Percentiles rank a stretch among this genome's conserved stretches.
These are phyloP conservation scores for Borostomias antarcticus DNA, from an alignment of 2,797 vertebrate species.

Conservation along the genomic window DNA sequence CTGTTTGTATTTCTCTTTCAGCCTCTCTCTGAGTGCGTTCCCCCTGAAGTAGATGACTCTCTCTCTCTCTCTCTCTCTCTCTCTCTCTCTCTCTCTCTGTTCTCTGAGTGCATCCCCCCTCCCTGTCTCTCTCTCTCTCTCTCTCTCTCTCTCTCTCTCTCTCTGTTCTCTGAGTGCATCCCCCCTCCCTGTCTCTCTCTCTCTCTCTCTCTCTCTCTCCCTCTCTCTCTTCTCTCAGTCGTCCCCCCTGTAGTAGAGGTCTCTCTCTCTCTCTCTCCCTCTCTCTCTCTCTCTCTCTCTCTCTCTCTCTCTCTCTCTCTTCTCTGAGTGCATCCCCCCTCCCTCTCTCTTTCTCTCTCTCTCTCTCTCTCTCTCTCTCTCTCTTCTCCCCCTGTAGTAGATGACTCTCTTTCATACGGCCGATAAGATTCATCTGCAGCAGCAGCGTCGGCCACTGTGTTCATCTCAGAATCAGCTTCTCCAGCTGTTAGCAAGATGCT, in stretches of 20 bases:
- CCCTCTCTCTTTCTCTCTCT: background rate
- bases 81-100: background rate
- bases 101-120: background rate
- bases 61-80: background rate
- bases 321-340: too few relatives aligned
- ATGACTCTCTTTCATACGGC: slow-evolving; percentile 27
- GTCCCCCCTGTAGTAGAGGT: background rate
- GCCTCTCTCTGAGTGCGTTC: slow-evolving; percentile 2
- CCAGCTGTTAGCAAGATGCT: slow-evolving; percentile 1
- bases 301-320: background rate
- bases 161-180: background rate
- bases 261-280: background rate
- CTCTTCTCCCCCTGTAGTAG: background rate
- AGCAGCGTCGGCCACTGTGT: background rate
- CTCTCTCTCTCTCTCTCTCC: slow-evolving; percentile 10
- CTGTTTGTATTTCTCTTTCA: background rate
- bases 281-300: background rate
- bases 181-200: background rate
- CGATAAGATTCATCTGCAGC: slow-evolving; percentile 49
- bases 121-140: background rate
- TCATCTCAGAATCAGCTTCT: slow-evolving; percentile 2
- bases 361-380: slow-evolving; percentile 10
- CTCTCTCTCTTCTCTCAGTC: background rate
- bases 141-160: slow-evolving; percentile 13
- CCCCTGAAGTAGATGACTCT: background rate